These are phyloP conservation scores for Trachythela sp. DNA, from an alignment of 64 coral and sea anemone genomes.

Conservation along the genomic window DNA sequence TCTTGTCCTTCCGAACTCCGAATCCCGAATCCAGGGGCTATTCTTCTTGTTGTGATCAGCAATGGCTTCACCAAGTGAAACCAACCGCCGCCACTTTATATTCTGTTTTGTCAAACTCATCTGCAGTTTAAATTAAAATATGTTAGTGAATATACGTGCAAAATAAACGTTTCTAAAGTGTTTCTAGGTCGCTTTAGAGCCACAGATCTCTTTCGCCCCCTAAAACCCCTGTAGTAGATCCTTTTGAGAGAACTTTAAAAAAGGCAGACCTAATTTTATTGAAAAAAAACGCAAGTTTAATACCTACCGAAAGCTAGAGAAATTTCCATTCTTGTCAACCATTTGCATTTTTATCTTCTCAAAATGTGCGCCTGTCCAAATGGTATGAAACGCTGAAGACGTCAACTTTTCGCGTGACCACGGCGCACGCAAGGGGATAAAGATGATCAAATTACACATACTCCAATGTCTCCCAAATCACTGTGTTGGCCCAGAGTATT, in stretches of 20 bases:
- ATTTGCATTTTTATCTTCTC: too few relatives aligned
- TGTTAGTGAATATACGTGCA: neutral
- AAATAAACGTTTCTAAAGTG: neutral
- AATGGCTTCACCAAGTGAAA: constrained; percentile 41
- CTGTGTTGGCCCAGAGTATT: too few relatives aligned
- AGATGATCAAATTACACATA: too few relatives aligned
- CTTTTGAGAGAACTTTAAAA: constrained; percentile 23
- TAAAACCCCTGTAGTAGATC: constrained; percentile 34
- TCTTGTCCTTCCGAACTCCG: constrained; percentile 22
- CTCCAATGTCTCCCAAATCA: too few relatives aligned
- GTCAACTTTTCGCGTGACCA: too few relatives aligned
- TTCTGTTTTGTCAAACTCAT: constrained; percentile 10
- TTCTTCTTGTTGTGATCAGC: neutral
- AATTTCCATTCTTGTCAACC: neutral
- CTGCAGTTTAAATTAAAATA: neutral
- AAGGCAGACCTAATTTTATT: constrained; percentile 24
- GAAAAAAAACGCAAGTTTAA: constrained; percentile 28
- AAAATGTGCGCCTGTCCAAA: too few relatives aligned
- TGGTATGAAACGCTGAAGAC: too few relatives aligned
- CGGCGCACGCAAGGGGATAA: too few relatives aligned
- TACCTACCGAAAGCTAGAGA: constrained; percentile 25
- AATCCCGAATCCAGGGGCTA: constrained; percentile 1
- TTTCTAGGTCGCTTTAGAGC: constrained; percentile 12
- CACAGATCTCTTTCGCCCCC: constrained; percentile 32
- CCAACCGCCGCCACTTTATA: constrained; percentile 28